These are phyloP conservation scores for Agapornis roseicollis DNA, from an alignment of 2,113 vertebrate species.

Conservation along the genomic window DNA sequence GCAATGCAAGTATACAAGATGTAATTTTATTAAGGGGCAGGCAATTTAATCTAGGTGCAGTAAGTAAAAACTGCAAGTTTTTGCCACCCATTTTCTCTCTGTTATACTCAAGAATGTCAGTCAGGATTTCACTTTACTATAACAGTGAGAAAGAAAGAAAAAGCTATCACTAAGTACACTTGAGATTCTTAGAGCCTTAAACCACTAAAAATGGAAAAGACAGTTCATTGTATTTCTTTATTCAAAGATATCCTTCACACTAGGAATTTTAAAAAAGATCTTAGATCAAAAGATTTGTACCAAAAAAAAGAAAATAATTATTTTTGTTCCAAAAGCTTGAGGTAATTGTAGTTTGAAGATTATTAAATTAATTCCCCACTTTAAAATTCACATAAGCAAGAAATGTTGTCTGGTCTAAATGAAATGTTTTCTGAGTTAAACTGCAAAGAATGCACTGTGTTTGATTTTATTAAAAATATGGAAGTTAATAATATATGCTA, in stretches of 20 bases:
- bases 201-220: neutral
- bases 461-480: neutral
- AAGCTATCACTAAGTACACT: neutral
- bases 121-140: slow-evolving; percentile 38
- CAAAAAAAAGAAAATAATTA: neutral
- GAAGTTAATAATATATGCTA: neutral
- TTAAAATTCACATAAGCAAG: neutral
- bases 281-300: neutral
- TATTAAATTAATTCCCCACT: neutral
- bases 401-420: neutral
- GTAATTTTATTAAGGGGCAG: slow-evolving; percentile 47
- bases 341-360: neutral
- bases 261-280: neutral
- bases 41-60: slow-evolving; percentile 53
- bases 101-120: neutral
- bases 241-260: neutral
- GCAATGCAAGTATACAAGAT: neutral
- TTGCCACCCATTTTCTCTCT: neutral
- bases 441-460: neutral
- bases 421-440: neutral
- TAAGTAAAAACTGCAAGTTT: slow-evolving; percentile 22
- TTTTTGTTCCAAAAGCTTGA: neutral
- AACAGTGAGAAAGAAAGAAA: slow-evolving; percentile 13
- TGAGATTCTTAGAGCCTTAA: neutral
- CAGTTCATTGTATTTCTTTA: neutral